Conservation (phyloP, 2,888 invertebrate species). For the Fabriciana adippe region DNA sequence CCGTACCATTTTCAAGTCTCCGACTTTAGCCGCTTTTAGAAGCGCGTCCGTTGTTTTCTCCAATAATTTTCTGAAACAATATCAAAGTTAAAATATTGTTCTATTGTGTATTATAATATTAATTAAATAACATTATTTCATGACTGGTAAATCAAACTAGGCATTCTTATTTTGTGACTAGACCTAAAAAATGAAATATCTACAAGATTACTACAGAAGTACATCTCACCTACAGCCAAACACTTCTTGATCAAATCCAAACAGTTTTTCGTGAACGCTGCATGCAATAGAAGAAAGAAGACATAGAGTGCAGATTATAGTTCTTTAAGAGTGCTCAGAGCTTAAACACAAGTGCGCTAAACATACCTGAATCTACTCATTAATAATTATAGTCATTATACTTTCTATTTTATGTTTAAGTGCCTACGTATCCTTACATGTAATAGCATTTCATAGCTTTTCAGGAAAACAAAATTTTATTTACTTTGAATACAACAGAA, state of each 20-base stretch:
- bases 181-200: conserved; percentile 5
- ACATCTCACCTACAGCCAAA: conserved; percentile 86
- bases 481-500: neutral
- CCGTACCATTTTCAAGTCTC: conserved; percentile 89
- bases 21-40: conserved; percentile 91
- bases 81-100: conserved; percentile 23
- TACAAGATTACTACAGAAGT: conserved; percentile 41
- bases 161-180: neutral
- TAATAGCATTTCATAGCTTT: conserved; percentile 9
- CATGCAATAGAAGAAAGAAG: conserved; percentile 84
- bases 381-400: conserved; percentile 6
- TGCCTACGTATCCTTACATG: neutral
- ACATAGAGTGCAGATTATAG: conserved; percentile 75
- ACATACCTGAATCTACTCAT: conserved; percentile 9
- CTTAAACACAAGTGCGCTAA: conserved; percentile 35
- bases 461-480: neutral
- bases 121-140: conserved; percentile 1
- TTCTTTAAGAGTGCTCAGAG: conserved; percentile 48
- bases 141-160: conserved; percentile 2
- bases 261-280: conserved; percentile 91
- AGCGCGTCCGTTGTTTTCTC: conserved; percentile 92
- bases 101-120: conserved; percentile 16
- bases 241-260: conserved; percentile 90
- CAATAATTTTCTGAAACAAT: conserved; percentile 87
- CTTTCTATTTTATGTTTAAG: conserved; percentile 8